phyloP scores from a whole-genome alignment of 2,797 vertebrate genomes.

The Poeciliopsis infans region DNA sequence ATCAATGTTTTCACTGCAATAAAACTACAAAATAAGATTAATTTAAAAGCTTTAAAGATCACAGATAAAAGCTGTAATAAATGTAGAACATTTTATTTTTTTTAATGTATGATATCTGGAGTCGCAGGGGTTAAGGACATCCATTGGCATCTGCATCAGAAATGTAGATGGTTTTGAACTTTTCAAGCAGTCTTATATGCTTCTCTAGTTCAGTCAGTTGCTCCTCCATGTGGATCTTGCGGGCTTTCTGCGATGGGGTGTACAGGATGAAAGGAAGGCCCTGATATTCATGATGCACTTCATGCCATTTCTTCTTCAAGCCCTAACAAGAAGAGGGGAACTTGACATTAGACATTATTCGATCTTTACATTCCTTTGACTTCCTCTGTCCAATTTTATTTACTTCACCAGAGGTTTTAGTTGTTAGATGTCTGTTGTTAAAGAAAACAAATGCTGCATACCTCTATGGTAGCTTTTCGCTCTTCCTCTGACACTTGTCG shows the following conservation, averaged over 20 bases:
- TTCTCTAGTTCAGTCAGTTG: slow-evolving; percentile 90
- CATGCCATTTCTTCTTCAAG: slow-evolving; percentile 90
- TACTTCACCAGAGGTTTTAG: background rate
- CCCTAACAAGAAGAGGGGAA: slow-evolving; percentile 72
- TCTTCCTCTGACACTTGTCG: slow-evolving; percentile 85
- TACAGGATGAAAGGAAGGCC: slow-evolving; percentile 85
- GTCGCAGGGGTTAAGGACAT: background rate
- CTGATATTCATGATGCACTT: slow-evolving; percentile 86
- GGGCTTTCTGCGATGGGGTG: slow-evolving; percentile 80
- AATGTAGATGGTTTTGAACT: slow-evolving; percentile 88
- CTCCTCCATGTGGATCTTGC: slow-evolving; percentile 85
- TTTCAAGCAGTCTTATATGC: slow-evolving; percentile 87
- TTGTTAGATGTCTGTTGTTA: slow-evolving; percentile 12
- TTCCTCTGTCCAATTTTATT: background rate
- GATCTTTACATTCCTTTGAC: background rate
- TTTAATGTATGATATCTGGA: background rate
- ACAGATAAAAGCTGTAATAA: background rate
- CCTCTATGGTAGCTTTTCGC: slow-evolving; percentile 80
- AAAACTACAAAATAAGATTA: background rate
- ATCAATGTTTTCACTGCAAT: background rate
- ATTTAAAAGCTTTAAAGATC: background rate
- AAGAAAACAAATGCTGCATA: slow-evolving; percentile 44
- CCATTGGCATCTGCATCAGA: slow-evolving; percentile 55
- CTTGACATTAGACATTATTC: background rate
- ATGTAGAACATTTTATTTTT: slow-evolving; percentile 1